Evolutionary conservation across 2,888 invertebrate genomes (phyloP).

Genomic region (Parnassius orleans): DNA sequence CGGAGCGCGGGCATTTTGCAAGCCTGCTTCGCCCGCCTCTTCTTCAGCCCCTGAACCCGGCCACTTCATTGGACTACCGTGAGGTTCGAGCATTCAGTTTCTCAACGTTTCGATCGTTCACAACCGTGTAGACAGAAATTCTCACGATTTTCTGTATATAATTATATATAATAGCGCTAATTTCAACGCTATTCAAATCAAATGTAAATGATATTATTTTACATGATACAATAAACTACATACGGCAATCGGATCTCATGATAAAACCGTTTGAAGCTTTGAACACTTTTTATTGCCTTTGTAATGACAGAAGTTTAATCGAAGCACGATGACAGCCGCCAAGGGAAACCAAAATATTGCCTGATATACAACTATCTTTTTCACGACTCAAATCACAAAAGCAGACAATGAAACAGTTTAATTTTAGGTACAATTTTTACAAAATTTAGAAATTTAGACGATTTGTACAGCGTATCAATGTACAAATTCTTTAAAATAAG

Average conservation of each 20-base stretch:
- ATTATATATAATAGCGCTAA: constrained; percentile 43
- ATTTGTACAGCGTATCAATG: constrained; percentile 60
- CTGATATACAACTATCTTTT: constrained; percentile 78
- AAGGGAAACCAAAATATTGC: constrained; percentile 74
- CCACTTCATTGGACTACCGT: constrained; percentile 89
- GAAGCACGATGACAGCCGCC: constrained; percentile 76
- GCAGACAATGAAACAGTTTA: constrained; percentile 55
- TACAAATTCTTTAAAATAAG: constrained; percentile 66
- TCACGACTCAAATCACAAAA: constrained; percentile 81
- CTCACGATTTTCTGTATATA: constrained; percentile 49
- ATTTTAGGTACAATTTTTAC: constrained; percentile 40
- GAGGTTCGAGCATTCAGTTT: constrained; percentile 81
- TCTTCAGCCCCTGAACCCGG: constrained; percentile 86
- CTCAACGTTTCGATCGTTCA: constrained; percentile 57
- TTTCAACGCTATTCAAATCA: constrained; percentile 45
- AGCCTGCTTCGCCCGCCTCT: constrained; percentile 77
- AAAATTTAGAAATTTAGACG: constrained; percentile 49
- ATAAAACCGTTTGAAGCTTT: constrained; percentile 54
- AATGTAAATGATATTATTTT: constrained; percentile 50
- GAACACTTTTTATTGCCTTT: constrained; percentile 59
- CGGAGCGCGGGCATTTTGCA: constrained; percentile 83
- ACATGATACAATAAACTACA: constrained; percentile 58
- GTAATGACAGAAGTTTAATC: constrained; percentile 69
- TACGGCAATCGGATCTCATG: constrained; percentile 42
- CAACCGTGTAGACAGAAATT: constrained; percentile 62